Evolutionary conservation across 1,140 invertebrate species (phyloP).

Genomic region (Caenorhabditis inopinata): DNA sequence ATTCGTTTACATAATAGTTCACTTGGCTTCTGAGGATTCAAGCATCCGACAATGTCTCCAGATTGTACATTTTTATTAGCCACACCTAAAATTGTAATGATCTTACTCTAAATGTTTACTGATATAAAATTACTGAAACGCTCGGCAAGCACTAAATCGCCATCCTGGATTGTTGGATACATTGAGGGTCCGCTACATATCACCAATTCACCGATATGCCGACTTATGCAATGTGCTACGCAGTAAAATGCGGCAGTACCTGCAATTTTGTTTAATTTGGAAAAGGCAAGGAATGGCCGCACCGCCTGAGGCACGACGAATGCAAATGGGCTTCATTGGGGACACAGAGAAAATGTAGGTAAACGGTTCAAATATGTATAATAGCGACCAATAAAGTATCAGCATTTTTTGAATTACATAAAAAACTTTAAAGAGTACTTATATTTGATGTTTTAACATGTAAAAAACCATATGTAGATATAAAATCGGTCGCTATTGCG

Average conservation of each 20-base stretch:
- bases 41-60: constrained; percentile 47
- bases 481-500: no score
- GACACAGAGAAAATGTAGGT: no score
- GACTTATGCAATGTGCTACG: background rate
- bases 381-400: no score
- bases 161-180: constrained; percentile 48
- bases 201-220: constrained; percentile 45
- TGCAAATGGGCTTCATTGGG: no score
- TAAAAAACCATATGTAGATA: no score
- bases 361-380: no score
- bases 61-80: constrained; percentile 23
- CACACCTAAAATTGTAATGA: constrained; percentile 10
- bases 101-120: background rate
- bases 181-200: constrained; percentile 48
- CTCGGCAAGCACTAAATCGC: constrained; percentile 45
- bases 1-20: constrained; percentile 48
- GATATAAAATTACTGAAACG: constrained; percentile 35
- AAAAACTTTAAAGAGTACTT: no score
- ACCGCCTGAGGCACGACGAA: no score
- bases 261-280: background rate
- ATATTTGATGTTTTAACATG: no score
- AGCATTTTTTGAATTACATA: no score
- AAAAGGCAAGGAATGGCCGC: no score
- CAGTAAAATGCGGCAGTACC: background rate
- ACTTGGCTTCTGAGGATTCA: constrained; percentile 35